Percentiles rank a stretch among this genome's conserved stretches.
Evolutionary conservation across 2,797 vertebrate species (phyloP).

Genomic region (Coreius guichenoti): DNA sequence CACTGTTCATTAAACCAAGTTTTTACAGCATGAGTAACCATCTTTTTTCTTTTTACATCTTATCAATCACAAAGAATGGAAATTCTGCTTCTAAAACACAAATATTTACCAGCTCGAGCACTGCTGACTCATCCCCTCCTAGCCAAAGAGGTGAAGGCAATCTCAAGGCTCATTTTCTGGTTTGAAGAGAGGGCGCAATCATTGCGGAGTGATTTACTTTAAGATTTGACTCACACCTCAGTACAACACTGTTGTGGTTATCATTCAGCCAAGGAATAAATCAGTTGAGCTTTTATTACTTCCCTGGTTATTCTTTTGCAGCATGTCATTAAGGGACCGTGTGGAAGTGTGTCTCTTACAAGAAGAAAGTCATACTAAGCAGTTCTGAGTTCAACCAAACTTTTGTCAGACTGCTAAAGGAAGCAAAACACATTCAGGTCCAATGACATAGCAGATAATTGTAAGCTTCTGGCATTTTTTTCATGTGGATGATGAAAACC

Average conservation of each 20-base stretch:
- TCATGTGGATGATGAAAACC: constrained; percentile 60
- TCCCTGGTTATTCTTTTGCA: constrained; percentile 45
- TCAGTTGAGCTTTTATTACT: constrained; percentile 46
- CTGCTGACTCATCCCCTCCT: constrained; percentile 36
- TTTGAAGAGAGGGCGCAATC: constrained; percentile 56
- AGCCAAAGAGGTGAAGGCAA: constrained; percentile 55
- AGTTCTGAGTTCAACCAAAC: constrained; percentile 40
- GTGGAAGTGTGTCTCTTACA: constrained; percentile 38
- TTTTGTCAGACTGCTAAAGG: constrained; percentile 46
- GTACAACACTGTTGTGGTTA: constrained; percentile 55
- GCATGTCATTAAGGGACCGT: constrained; percentile 38
- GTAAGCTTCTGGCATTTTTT: constrained; percentile 52
- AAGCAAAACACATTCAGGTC: constrained; percentile 57
- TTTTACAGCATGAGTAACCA: constrained; percentile 53
- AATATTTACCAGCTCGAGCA: constrained; percentile 55
- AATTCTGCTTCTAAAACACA: constrained; percentile 54
- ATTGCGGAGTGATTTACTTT: constrained; percentile 58
- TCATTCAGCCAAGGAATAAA: constrained; percentile 56
- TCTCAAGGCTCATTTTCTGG: constrained; percentile 61
- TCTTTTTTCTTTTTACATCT: constrained; percentile 44
- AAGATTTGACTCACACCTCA: constrained; percentile 59
- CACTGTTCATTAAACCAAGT: constrained; percentile 69
- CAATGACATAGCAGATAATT: constrained; percentile 58
- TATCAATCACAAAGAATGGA: constrained; percentile 55
- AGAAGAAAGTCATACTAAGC: constrained; percentile 32